Conservation (phyloP, 1,140 invertebrate genomes). For the Drepana arcuata region DNA sequence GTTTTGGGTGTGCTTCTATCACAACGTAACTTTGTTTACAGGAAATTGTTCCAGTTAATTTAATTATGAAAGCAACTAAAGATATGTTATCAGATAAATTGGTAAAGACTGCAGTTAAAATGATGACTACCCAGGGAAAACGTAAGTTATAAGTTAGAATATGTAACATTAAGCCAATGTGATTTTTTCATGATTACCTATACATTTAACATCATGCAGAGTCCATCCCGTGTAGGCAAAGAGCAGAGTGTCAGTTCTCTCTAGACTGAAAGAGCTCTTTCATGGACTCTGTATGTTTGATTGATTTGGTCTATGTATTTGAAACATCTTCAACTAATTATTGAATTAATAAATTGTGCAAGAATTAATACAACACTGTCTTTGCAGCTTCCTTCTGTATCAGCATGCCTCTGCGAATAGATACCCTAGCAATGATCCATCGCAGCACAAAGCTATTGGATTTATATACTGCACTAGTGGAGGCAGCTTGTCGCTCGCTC, state of each 20-base stretch:
- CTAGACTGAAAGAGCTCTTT: too few species aligned
- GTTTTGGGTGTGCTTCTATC: too few species aligned
- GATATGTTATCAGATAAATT: slow-evolving; percentile 63
- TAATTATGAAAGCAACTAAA: slow-evolving; percentile 64
- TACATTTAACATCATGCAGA: too few species aligned
- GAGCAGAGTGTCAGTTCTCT: too few species aligned
- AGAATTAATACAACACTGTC: too few species aligned
- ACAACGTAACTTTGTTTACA: slow-evolving; percentile 43
- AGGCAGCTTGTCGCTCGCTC: slow-evolving; percentile 80
- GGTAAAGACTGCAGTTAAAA: slow-evolving; percentile 67
- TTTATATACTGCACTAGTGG: slow-evolving; percentile 81
- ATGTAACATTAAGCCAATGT: too few species aligned
- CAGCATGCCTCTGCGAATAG: slow-evolving; percentile 76
- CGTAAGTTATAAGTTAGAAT: slow-evolving; percentile 36
- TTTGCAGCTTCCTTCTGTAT: slow-evolving; percentile 66
- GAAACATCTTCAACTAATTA: too few species aligned
- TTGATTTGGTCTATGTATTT: too few species aligned
- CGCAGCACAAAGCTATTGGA: slow-evolving; percentile 75
- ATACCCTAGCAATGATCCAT: slow-evolving; percentile 80
- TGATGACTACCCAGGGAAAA: slow-evolving; percentile 70
- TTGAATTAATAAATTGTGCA: background rate
- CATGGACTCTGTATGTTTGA: too few species aligned
- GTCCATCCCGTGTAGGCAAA: too few species aligned
- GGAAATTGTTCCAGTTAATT: slow-evolving; percentile 63
- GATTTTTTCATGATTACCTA: too few species aligned